Percentiles rank a stretch among this genome's conserved stretches.
phyloP scores from a whole-genome alignment of 2,888 invertebrate genomes.

The Athalia circularis region DNA sequence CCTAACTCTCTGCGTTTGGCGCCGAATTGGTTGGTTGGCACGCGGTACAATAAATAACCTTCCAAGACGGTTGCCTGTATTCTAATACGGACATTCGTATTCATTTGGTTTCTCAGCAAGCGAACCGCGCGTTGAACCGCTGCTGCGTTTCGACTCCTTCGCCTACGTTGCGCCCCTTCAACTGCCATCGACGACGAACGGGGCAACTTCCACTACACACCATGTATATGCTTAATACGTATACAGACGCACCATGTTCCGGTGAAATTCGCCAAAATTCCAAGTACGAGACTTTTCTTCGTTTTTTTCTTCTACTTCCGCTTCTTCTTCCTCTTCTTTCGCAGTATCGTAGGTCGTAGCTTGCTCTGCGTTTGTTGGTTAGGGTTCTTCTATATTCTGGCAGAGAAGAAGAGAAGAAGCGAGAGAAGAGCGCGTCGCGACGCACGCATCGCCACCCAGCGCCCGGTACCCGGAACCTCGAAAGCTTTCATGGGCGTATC shows the following conservation, averaged over 20 bases:
- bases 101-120: conserved; percentile 53
- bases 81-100: conserved; percentile 59
- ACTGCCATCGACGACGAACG: conserved; percentile 13
- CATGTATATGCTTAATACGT: not conserved
- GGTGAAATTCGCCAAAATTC: conserved; percentile 24
- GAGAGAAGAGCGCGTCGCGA: not conserved
- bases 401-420: not conserved
- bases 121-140: conserved; percentile 6
- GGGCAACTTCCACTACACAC: conserved; percentile 10
- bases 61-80: conserved; percentile 47
- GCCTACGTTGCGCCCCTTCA: not conserved
- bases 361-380: not conserved
- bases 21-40: conserved; percentile 48
- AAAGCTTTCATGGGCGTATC: conserved; percentile 11
- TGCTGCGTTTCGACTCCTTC: not conserved
- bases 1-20: conserved; percentile 14
- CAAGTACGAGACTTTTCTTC: not conserved
- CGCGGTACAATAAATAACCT: conserved; percentile 52
- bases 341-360: not conserved
- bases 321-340: not conserved
- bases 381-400: not conserved
- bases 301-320: no score
- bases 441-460: not conserved
- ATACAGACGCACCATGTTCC: not conserved
- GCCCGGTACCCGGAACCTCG: not conserved